A percentile compares a stretch with the other conserved stretches of the same genome.
These are phyloP conservation scores for Rhinophrynus dorsalis DNA, from an alignment of 2,797 vertebrate genomes.

Conservation along the genomic window DNA sequence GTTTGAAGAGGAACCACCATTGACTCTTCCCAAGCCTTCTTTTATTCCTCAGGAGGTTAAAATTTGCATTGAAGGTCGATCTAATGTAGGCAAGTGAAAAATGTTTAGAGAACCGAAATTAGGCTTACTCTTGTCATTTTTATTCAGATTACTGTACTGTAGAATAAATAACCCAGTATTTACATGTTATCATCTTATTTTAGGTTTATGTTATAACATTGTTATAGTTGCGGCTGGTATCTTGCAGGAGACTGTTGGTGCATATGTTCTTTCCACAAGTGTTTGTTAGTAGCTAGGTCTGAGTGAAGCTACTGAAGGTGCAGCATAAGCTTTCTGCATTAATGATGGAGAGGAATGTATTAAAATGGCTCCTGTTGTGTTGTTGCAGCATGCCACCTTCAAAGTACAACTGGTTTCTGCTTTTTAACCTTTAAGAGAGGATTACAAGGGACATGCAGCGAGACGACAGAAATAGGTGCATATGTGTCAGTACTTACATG, in stretches of 20 bases:
- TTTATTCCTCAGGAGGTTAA: slow-evolving; percentile 98
- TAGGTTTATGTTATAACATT: slow-evolving; percentile 88
- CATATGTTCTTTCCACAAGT: slow-evolving; percentile 72
- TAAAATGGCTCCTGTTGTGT: slow-evolving; percentile 57
- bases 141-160: slow-evolving; percentile 93
- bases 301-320: slow-evolving; percentile 63
- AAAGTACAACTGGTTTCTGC: slow-evolving; percentile 53
- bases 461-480: slow-evolving; percentile 38
- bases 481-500: background rate
- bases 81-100: slow-evolving; percentile 93
- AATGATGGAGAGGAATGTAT: slow-evolving; percentile 62
- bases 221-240: slow-evolving; percentile 83
- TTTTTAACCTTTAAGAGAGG: slow-evolving; percentile 41
- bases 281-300: slow-evolving; percentile 61
- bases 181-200: slow-evolving; percentile 88
- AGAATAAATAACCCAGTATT: slow-evolving; percentile 88
- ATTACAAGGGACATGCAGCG: slow-evolving; percentile 49
- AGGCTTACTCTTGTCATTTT: slow-evolving; percentile 74
- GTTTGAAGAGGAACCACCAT: slow-evolving; percentile 88
- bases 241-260: slow-evolving; percentile 76
- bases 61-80: slow-evolving; percentile 98
- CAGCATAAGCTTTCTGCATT: slow-evolving; percentile 60
- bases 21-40: slow-evolving; percentile 93
- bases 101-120: slow-evolving; percentile 68
- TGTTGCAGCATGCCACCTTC: slow-evolving; percentile 45